Conservation (phyloP, 2,113 vertebrate genomes). For the Ramphastos sulfuratus region DNA sequence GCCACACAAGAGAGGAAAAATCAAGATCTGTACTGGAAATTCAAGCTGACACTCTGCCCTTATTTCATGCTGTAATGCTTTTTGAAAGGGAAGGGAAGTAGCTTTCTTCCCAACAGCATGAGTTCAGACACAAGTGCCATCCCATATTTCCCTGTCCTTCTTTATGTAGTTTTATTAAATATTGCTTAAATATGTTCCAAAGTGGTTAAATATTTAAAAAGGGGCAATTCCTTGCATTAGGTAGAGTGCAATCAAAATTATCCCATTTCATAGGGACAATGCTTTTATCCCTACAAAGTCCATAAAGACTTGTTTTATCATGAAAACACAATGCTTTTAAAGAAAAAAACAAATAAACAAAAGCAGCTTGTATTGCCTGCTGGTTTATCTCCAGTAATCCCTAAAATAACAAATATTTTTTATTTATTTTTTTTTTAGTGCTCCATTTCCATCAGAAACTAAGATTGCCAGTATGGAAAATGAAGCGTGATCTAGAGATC, state of each 20-base stretch:
- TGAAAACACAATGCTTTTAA: not conserved
- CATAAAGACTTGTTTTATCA: not conserved
- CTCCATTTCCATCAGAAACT: not conserved
- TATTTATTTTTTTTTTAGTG: not conserved
- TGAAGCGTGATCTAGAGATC: not conserved
- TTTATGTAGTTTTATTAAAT: not conserved
- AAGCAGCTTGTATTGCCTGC: not conserved
- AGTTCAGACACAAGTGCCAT: not conserved
- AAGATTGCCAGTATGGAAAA: not conserved
- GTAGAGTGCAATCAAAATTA: not conserved
- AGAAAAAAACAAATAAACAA: not conserved
- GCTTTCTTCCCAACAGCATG: not conserved
- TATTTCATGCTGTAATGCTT: not conserved
- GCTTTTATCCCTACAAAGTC: not conserved
- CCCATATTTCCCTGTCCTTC: not conserved
- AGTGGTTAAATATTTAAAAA: constrained; percentile 4
- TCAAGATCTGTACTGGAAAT: constrained; percentile 11
- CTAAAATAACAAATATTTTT: not conserved
- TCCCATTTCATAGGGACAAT: not conserved
- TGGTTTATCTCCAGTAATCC: not conserved
- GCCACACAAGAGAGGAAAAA: not conserved
- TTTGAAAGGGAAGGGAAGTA: constrained; percentile 3
- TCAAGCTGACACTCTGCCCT: constrained; percentile 39
- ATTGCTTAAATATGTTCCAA: not conserved
- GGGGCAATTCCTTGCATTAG: not conserved